Evolutionary conservation across 2,113 vertebrate species (phyloP).

Genomic region (Ploceus nigricollis): DNA sequence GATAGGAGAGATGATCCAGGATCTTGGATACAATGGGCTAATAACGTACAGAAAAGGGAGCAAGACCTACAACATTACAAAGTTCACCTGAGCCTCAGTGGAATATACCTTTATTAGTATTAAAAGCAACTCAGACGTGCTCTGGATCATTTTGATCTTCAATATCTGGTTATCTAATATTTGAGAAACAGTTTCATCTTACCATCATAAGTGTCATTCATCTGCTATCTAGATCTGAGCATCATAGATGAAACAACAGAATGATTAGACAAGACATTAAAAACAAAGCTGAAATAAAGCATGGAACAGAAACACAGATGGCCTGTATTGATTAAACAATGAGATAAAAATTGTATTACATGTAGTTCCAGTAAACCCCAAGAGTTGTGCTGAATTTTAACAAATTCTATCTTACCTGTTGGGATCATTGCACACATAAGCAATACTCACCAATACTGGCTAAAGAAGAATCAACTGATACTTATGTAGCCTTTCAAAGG

Average conservation of each 20-base stretch:
- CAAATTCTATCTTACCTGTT: not conserved
- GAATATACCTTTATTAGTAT: not conserved
- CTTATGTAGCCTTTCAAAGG: not conserved
- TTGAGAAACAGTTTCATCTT: constrained; percentile 7
- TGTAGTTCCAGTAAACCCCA: not conserved
- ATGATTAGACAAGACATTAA: constrained; percentile 48
- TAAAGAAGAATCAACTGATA: not conserved
- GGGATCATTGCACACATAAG: not conserved
- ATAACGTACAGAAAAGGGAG: not conserved
- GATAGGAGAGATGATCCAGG: not conserved
- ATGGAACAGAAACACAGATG: constrained; percentile 14
- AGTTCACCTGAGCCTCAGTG: not conserved
- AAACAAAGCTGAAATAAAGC: constrained; percentile 26
- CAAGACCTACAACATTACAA: not conserved
- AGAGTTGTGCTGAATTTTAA: not conserved
- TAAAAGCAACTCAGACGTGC: not conserved
- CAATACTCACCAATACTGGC: not conserved
- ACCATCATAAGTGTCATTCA: not conserved
- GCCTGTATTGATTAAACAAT: constrained; percentile 15
- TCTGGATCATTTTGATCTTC: constrained; percentile 28
- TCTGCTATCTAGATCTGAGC: not conserved
- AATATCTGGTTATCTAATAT: constrained; percentile 4
- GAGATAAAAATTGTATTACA: constrained; percentile 32
- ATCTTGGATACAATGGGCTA: not conserved
- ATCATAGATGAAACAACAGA: constrained; percentile 10